phyloP scores from a whole-genome alignment of 2,113 vertebrate genomes.

The Scytalopus superciliaris region DNA sequence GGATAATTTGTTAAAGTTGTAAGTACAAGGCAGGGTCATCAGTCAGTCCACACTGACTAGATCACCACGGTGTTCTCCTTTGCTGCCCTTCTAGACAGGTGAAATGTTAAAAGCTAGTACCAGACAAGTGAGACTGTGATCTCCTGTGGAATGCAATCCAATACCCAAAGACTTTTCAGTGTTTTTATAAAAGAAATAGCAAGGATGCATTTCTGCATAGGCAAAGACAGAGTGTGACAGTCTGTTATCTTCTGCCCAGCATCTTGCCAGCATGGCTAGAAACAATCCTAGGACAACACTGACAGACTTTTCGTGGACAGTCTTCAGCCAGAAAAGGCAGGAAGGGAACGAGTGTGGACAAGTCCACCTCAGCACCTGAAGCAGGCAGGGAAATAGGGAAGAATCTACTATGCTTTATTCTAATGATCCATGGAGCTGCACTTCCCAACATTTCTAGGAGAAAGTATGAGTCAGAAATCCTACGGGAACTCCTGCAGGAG shows the following conservation, averaged over 20 bases:
- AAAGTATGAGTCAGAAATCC: conserved; percentile 64
- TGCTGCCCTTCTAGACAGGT: background rate
- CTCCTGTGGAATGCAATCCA: background rate
- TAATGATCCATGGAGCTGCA: background rate
- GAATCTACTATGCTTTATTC: background rate
- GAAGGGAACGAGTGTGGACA: conserved; percentile 3
- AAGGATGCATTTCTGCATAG: background rate
- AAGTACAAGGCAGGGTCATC: background rate
- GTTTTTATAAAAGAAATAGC: background rate
- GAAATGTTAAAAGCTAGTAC: background rate
- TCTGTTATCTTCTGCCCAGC: background rate
- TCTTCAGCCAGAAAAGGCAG: background rate
- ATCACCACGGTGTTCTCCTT: background rate
- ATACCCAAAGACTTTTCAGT: background rate
- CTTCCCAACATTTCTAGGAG: conserved; percentile 53
- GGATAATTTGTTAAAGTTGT: background rate
- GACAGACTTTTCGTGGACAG: background rate
- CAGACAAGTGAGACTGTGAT: background rate
- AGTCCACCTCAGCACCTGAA: background rate
- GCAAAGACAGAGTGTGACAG: background rate
- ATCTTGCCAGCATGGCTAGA: background rate
- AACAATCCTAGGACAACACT: background rate
- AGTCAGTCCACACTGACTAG: background rate
- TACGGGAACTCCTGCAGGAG: conserved; percentile 51
- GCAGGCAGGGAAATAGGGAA: background rate